Percentiles rank a stretch among this genome's conserved stretches.
phyloP scores from a whole-genome alignment of 1,140 invertebrate species.

The Aphelenchoides avenae region DNA sequence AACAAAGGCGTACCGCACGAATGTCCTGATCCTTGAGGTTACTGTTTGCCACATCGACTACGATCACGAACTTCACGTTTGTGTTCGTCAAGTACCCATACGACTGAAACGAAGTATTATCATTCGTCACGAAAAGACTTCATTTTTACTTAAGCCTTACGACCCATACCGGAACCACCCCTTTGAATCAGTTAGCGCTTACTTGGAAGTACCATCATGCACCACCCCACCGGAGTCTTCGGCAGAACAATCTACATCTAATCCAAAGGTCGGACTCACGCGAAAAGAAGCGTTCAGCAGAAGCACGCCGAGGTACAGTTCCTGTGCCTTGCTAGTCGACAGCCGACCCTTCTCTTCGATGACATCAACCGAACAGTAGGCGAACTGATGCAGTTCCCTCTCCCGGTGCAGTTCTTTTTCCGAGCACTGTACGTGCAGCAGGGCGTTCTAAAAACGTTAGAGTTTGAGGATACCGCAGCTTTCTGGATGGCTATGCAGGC shows the following conservation, averaged over 20 bases:
- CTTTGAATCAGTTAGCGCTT: too few relatives aligned
- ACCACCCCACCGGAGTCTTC: too few relatives aligned
- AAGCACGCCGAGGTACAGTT: conserved; percentile 41
- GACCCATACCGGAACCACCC: too few relatives aligned
- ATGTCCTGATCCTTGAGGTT: conserved; percentile 52
- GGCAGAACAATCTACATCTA: too few relatives aligned
- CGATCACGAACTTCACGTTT: conserved; percentile 47
- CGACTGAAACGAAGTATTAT: conserved; percentile 41
- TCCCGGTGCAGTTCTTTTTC: conserved; percentile 12
- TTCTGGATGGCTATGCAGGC: too few relatives aligned
- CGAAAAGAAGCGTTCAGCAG: conserved; percentile 37
- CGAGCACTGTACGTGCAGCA: conserved; percentile 28
- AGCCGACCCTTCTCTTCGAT: conserved; percentile 20
- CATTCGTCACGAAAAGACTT: background rate
- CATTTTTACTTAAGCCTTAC: too few relatives aligned
- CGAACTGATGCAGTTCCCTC: conserved; percentile 40
- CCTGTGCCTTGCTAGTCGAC: conserved; percentile 34
- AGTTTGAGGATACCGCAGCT: too few relatives aligned
- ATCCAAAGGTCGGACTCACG: background rate
- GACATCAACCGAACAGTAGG: conserved; percentile 47
- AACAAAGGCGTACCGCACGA: conserved; percentile 26
- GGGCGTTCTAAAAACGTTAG: conserved; percentile 13
- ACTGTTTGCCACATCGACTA: conserved; percentile 42
- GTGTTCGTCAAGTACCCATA: conserved; percentile 57
- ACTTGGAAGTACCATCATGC: too few relatives aligned